phyloP scores from a whole-genome alignment of 2,113 vertebrate genomes.

The Halcyon malimbica region DNA sequence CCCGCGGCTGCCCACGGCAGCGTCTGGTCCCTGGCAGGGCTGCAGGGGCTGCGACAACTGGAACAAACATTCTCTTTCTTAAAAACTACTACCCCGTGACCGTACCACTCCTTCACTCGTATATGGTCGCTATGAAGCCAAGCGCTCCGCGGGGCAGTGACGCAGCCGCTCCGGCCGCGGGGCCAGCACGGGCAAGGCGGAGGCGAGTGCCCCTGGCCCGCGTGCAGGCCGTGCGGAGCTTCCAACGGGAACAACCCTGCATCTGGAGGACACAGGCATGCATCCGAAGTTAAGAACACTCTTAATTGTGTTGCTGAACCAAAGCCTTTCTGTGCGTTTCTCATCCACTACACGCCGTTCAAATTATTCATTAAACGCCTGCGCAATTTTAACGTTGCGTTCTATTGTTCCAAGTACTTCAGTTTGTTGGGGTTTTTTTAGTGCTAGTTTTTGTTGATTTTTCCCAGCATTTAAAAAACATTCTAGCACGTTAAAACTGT shows the following conservation, averaged over 20 bases:
- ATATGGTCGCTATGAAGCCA: fast-evolving
- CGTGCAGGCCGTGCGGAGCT: neutral
- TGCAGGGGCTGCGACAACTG: fast-evolving
- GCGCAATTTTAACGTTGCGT: neutral
- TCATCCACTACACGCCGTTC: neutral
- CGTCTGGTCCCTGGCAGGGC: neutral
- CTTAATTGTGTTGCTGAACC: neutral
- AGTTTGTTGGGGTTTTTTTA: neutral
- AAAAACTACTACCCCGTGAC: no score
- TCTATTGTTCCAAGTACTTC: neutral
- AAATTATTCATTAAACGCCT: conserved; percentile 21
- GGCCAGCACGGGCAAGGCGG: neutral
- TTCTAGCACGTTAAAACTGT: neutral
- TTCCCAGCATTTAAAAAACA: neutral
- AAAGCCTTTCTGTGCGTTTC: neutral
- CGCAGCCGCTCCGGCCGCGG: no score
- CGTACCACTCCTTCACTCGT: fast-evolving
- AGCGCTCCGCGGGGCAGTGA: no score
- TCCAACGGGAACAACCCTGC: neutral
- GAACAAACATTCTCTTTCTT: neutral
- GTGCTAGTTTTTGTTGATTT: neutral
- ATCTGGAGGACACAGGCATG: neutral
- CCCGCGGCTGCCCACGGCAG: neutral
- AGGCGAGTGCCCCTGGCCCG: neutral
- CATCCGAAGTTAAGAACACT: neutral